Evolutionary conservation across 1,140 invertebrate species (phyloP).

Genomic region (Heliconius hewitsoni): DNA sequence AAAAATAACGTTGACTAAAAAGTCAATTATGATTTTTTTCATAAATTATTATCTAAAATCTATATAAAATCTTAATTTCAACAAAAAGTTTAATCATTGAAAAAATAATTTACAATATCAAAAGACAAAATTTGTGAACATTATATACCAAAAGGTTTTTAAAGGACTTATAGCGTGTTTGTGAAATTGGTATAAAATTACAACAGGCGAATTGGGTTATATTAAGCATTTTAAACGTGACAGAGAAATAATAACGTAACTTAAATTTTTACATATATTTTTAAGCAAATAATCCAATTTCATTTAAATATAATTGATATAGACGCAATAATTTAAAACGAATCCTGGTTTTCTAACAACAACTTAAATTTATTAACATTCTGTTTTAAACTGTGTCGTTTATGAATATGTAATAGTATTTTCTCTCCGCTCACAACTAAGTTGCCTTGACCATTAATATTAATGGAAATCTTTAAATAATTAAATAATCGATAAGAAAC

Average conservation of each 20-base stretch:
- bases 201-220: not conserved
- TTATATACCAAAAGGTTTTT: not conserved
- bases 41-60: too few relatives aligned
- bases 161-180: not conserved
- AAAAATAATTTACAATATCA: not conserved
- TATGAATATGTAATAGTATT: not conserved
- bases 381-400: not conserved
- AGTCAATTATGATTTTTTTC: too few relatives aligned
- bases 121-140: not conserved
- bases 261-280: not conserved
- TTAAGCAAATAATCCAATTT: too few relatives aligned
- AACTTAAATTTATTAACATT: not conserved
- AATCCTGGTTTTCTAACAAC: not conserved
- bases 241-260: too few relatives aligned
- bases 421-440: not conserved
- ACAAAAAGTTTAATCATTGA: too few relatives aligned
- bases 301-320: not conserved
- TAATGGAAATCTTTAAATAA: not conserved
- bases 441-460: not conserved
- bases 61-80: too few relatives aligned
- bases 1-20: too few relatives aligned
- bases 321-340: not conserved
- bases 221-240: too few relatives aligned
- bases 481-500: not conserved
- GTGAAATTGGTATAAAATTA: conserved; percentile 9